Percentiles rank a stretch among this genome's conserved stretches.
Conservation (phyloP, 2,113 vertebrate species). For the Rhinolophus ferrumequinum region DNA sequence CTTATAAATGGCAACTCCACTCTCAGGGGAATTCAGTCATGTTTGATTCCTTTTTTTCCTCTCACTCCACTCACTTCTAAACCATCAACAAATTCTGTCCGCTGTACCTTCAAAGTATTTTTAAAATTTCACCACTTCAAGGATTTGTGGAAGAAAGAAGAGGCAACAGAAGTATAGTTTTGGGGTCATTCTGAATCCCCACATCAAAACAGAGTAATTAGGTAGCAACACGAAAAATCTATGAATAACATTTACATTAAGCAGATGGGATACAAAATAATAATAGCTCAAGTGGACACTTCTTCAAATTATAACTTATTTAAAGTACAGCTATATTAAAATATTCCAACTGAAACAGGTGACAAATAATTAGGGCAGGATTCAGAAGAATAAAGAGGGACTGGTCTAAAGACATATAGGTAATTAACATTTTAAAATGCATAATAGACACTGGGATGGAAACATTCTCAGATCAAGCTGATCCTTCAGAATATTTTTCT, state of each 20-base stretch:
- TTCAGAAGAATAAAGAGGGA: slow-evolving; percentile 9
- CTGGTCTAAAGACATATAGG: not conserved
- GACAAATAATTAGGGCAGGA: not conserved
- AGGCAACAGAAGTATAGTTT: not conserved
- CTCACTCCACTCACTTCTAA: not conserved
- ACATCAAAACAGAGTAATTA: not conserved
- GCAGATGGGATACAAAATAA: not conserved
- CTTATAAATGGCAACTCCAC: not conserved
- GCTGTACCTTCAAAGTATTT: not conserved
- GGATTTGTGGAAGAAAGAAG: not conserved
- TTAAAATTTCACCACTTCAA: not conserved
- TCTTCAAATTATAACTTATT: not conserved
- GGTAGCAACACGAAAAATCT: not conserved
- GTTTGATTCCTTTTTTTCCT: not conserved
- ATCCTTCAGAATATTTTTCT: not conserved
- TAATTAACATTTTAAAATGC: slow-evolving; percentile 19
- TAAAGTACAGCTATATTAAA: not conserved
- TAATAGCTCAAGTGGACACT: not conserved
- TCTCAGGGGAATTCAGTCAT: not conserved
- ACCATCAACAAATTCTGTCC: not conserved
- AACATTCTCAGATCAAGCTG: not conserved
- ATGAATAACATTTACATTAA: not conserved
- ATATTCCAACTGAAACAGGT: not conserved
- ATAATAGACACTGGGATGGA: not conserved
- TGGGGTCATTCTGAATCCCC: not conserved